A percentile compares a stretch with the other conserved stretches of the same genome.
Evolutionary conservation across 2,797 vertebrate species (phyloP).

Genomic region (Thripadectes ignobilis): DNA sequence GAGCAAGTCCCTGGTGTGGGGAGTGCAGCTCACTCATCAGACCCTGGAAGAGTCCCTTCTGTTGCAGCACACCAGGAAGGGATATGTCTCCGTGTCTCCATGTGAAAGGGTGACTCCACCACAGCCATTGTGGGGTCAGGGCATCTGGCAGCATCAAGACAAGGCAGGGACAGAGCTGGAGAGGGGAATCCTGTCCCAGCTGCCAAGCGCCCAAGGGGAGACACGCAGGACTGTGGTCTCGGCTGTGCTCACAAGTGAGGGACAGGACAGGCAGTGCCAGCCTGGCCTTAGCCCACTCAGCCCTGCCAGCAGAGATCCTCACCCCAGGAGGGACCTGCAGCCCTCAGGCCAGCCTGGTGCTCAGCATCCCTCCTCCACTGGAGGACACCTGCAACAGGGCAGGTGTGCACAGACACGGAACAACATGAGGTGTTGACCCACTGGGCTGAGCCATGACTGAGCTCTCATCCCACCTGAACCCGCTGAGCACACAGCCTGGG

Average conservation of each 20-base stretch:
- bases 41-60: rapidly evolving
- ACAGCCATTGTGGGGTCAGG: rapidly evolving
- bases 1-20: rapidly evolving
- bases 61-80: rapidly evolving
- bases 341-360: rapidly evolving
- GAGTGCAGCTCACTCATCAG: rapidly evolving
- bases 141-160: not conserved
- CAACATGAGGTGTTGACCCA: rapidly evolving
- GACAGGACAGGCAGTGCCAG: not conserved
- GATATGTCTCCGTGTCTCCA: not conserved
- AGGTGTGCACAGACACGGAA: rapidly evolving
- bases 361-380: not conserved
- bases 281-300: not conserved
- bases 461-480: not conserved
- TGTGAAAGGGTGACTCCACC: rapidly evolving
- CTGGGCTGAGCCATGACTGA: not conserved
- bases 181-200: rapidly evolving
- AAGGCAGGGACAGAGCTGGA: not conserved
- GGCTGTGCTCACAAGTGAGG: rapidly evolving
- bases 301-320: not conserved
- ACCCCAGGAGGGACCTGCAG: not conserved
- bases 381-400: not conserved
- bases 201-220: not conserved
- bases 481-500: not conserved
- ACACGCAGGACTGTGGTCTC: rapidly evolving